Evolutionary conservation across 2,888 invertebrate species (phyloP).

Genomic region (Dasysyrphus albostriatus): DNA sequence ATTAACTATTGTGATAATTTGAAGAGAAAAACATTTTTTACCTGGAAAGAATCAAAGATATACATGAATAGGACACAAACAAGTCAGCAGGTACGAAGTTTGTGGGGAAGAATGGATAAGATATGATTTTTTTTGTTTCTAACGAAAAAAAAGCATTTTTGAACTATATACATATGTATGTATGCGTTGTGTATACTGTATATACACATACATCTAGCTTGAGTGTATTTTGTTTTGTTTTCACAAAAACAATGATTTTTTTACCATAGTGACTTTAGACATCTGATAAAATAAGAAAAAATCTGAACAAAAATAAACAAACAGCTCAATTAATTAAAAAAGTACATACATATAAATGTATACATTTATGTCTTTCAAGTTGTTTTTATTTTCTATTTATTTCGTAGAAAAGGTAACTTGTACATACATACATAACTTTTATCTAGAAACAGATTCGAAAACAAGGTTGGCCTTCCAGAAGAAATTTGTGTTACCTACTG

Average conservation of each 20-base stretch:
- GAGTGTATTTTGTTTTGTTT: slow-evolving; percentile 3
- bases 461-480: background rate
- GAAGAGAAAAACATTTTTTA: slow-evolving; percentile 21
- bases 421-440: background rate
- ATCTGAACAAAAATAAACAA: slow-evolving; percentile 16
- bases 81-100: background rate
- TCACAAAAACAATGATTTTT: slow-evolving; percentile 2
- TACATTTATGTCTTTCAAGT: background rate
- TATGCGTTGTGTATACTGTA: no score
- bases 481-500: background rate
- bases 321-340: slow-evolving; percentile 29
- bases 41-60: slow-evolving; percentile 5
- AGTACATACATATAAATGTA: no score
- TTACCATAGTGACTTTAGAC: slow-evolving; percentile 22
- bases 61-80: background rate
- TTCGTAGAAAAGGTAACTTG: background rate
- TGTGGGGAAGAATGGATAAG: background rate
- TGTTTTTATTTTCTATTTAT: background rate
- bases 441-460: background rate
- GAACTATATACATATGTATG: background rate
- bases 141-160: background rate
- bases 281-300: slow-evolving; percentile 32
- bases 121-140: slow-evolving; percentile 8
- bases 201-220: no score
- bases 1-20: slow-evolving; percentile 36